A percentile compares a stretch with the other conserved stretches of the same genome.
phyloP scores from a whole-genome alignment of 2,113 vertebrate genomes.

The Symphodus melops region DNA sequence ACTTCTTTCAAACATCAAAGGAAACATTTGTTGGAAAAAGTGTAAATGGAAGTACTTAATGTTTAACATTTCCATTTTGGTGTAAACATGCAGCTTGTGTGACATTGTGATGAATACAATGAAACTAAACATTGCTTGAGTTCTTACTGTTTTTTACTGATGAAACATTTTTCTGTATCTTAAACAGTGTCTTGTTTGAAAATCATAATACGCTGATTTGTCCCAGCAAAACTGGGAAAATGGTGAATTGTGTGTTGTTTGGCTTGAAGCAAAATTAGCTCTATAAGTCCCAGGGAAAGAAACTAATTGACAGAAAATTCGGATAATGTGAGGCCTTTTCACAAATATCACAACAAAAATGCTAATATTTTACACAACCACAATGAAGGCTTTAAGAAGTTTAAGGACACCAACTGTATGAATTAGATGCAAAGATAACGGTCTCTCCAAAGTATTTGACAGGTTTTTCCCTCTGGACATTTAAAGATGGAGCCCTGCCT shows the following conservation, averaged over 20 bases:
- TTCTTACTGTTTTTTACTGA: not conserved
- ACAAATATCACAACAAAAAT: not conserved
- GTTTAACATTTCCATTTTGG: not conserved
- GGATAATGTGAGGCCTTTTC: not conserved
- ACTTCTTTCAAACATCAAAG: not conserved
- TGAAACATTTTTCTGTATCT: not conserved
- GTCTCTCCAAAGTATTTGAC: not conserved
- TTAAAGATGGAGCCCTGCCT: slow-evolving; percentile 4
- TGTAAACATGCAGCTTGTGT: not conserved
- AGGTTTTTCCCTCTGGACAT: slow-evolving; percentile 17
- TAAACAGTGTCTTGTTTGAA: not conserved
- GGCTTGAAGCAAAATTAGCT: not conserved
- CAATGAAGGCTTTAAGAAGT: not conserved
- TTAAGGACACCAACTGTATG: not conserved
- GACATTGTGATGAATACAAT: not conserved
- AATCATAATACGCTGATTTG: not conserved
- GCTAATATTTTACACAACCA: not conserved
- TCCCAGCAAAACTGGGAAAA: not conserved
- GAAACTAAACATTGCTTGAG: not conserved
- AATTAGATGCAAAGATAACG: not conserved
- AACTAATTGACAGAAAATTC: not conserved
- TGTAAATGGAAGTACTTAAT: not conserved
- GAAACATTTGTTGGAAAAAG: not conserved
- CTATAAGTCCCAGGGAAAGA: not conserved
- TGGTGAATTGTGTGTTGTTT: slow-evolving; percentile 1